Percentiles rank a stretch among this genome's conserved stretches.
Evolutionary conservation across 2,888 invertebrate species (phyloP).

Genomic region (Temnothorax ravouxi): DNA sequence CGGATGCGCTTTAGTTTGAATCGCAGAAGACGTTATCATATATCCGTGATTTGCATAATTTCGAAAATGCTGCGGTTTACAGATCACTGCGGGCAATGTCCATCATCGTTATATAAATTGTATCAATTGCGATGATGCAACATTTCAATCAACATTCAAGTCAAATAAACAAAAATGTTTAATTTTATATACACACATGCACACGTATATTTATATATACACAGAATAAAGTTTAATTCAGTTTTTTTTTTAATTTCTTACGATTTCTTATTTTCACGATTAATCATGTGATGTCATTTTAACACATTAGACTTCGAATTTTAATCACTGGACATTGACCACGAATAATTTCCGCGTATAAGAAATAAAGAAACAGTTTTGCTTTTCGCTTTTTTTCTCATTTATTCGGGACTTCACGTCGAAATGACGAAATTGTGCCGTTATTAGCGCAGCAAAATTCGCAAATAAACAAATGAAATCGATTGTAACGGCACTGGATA

Average conservation of each 20-base stretch:
- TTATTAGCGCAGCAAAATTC: background rate
- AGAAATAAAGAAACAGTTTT: background rate
- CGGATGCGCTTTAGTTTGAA: background rate
- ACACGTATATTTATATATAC: background rate
- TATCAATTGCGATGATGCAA: constrained; percentile 26
- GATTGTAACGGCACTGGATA: background rate
- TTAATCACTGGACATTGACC: constrained; percentile 77
- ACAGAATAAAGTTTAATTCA: background rate
- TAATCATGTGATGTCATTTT: constrained; percentile 32
- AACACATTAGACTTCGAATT: constrained; percentile 38
- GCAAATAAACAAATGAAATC: background rate
- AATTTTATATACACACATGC: background rate
- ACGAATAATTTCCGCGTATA: constrained; percentile 62
- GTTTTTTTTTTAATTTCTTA: background rate
- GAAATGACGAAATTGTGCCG: background rate
- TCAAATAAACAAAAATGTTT: background rate
- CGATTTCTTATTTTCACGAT: background rate
- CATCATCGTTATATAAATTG: constrained; percentile 35
- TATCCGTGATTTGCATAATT: constrained; percentile 16
- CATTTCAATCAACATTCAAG: constrained; percentile 12
- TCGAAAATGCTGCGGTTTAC: constrained; percentile 12
- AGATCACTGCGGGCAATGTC: constrained; percentile 28
- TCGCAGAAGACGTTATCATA: background rate
- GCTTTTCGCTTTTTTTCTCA: background rate
- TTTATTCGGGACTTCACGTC: background rate